These are phyloP conservation scores for Oryzias curvinotus DNA, from an alignment of 2,113 vertebrate genomes.

Conservation along the genomic window DNA sequence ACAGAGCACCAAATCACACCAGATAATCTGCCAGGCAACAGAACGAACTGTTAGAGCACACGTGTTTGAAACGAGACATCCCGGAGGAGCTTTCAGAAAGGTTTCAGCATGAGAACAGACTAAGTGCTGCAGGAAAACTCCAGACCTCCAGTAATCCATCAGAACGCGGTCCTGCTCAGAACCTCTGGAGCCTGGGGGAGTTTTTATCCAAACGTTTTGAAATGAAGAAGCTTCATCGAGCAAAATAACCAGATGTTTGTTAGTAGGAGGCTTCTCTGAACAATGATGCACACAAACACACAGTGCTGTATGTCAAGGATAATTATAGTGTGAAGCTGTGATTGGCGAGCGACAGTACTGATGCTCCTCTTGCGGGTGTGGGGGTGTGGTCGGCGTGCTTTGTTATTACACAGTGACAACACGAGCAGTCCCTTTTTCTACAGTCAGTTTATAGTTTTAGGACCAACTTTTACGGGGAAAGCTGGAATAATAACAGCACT, in stretches of 20 bases:
- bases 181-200: no score
- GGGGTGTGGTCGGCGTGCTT: background rate
- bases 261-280: no score
- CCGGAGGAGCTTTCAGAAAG: no score
- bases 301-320: conserved; percentile 20
- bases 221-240: no score
- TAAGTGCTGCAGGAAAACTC: no score
- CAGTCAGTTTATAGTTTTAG: conserved; percentile 19
- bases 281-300: conserved; percentile 7
- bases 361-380: background rate
- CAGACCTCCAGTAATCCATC: no score
- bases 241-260: no score
- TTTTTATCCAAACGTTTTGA: no score
- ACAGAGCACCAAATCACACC: conserved; percentile 34
- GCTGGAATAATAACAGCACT: no score
- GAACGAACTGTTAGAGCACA: conserved; percentile 1
- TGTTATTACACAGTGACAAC: conserved; percentile 42
- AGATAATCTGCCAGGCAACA: conserved; percentile 17
- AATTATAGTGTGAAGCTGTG: conserved; percentile 39
- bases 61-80: background rate
- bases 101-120: no score
- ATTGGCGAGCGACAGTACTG: conserved; percentile 9
- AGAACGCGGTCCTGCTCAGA: no score
- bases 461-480: conserved; percentile 8
- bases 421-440: conserved; percentile 11